Percentiles rank a stretch among this genome's conserved stretches.
Evolutionary conservation across 1,140 invertebrate species (phyloP).

Genomic region (Lepidostoma basale): DNA sequence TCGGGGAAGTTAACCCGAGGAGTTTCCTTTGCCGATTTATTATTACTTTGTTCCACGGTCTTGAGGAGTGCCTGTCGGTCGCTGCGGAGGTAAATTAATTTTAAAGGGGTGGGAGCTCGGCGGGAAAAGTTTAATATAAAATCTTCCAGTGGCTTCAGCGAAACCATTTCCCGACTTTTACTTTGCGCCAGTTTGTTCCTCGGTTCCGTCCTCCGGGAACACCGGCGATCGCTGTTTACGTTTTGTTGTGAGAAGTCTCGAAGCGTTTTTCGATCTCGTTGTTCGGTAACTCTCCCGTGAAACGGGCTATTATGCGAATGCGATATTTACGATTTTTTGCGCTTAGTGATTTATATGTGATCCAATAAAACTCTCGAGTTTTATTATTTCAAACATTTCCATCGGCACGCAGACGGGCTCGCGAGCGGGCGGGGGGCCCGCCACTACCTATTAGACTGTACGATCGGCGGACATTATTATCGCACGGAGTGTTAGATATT

Average conservation of each 20-base stretch:
- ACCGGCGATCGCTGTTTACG: too few species aligned
- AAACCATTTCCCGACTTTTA: not conserved
- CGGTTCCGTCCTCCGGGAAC: too few species aligned
- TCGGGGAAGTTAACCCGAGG: not conserved
- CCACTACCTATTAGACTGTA: too few species aligned
- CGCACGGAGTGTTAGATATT: not conserved
- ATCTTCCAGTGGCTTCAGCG: constrained; percentile 15
- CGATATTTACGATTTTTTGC: too few species aligned
- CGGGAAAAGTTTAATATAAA: constrained; percentile 22
- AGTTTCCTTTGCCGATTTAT: constrained; percentile 24
- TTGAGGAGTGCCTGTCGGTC: constrained; percentile 10
- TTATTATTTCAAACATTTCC: not conserved
- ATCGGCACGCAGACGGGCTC: not conserved
- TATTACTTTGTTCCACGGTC: constrained; percentile 22
- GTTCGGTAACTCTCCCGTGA: too few species aligned
- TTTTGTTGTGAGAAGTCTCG: too few species aligned
- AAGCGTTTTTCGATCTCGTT: too few species aligned
- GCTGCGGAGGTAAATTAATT: constrained; percentile 25
- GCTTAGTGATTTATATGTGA: too few species aligned
- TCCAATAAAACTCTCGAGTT: too few species aligned
- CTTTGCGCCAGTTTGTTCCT: not conserved
- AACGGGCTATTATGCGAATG: too few species aligned
- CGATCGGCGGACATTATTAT: constrained; percentile 3
- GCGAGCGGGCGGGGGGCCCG: too few species aligned
- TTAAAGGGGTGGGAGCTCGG: not conserved